These are phyloP conservation scores for Periphyllus acericola DNA, from an alignment of 2,888 invertebrate species.

Conservation along the genomic window DNA sequence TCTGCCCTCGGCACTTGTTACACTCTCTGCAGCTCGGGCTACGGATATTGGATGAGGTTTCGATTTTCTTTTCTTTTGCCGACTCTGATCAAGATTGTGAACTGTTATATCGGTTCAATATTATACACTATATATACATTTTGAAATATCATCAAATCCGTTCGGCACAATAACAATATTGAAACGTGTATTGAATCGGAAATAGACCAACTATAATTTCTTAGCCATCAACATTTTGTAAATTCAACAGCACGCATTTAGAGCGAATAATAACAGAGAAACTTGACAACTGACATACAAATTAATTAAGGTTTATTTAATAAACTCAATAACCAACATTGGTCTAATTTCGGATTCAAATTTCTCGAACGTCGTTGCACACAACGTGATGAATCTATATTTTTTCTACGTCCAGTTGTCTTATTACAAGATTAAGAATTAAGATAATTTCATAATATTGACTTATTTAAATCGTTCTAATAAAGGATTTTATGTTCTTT, in stretches of 20 bases:
- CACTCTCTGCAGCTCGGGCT: not conserved
- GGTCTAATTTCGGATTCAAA: too few relatives aligned
- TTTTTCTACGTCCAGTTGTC: too few relatives aligned
- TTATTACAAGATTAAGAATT: too few relatives aligned
- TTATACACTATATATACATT: not conserved
- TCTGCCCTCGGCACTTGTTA: constrained; percentile 30
- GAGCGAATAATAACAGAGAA: not conserved
- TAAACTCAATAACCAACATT: too few relatives aligned
- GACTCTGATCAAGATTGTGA: not conserved
- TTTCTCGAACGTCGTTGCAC: too few relatives aligned
- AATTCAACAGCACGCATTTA: not conserved
- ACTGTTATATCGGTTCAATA: not conserved
- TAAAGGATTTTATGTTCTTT: too few relatives aligned
- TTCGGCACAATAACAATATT: not conserved
- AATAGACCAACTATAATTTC: not conserved
- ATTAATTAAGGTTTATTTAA: too few relatives aligned
- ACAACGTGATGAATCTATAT: too few relatives aligned
- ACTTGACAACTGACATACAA: too few relatives aligned
- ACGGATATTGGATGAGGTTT: not conserved
- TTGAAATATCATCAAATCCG: not conserved
- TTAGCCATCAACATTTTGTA: not conserved
- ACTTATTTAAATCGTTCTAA: too few relatives aligned
- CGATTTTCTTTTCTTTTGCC: constrained; percentile 22
- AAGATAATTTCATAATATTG: too few relatives aligned
- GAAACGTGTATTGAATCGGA: not conserved